Base-by-base conservation (phyloP, 2,113 vertebrate genomes). In the Stigmatopora nigra region DNA sequence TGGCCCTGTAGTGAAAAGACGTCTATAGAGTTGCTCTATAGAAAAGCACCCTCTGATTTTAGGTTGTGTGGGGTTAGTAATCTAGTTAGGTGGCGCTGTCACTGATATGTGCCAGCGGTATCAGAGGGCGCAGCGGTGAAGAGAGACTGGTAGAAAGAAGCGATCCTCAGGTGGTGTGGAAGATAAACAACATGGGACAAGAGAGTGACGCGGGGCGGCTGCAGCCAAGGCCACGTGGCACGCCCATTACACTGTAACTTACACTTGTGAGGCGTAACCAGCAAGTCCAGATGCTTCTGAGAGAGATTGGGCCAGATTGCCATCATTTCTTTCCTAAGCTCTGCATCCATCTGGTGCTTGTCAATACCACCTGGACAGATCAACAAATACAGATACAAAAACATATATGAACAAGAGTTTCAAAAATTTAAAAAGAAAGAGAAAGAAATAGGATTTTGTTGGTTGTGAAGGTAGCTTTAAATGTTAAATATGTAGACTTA, bases 261-360 rank as follows among this genome's bases (percentile, higher is more conserved):
- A 98, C 95, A 92, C 89, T 96, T 96, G 83, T 98, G 94, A 3
- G 95, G 95, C 3, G 95, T 96, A 59, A 98, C 95, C 77, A 98
- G 88, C 78, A 98, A 92, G 84, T 98, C 95, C 79, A 98, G 83
- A 5, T 91, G 93, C 84, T 98, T 98, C 84, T 97, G 95, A 19
- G 95, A 98, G 66, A 97, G 89, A 82, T 96, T 95, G 81, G 95
- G 93, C 95, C 95, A 98, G 82, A 98, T 98, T n/a, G 95, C 95
- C 90, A 94, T 94, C 95, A 98, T 98, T 86, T 98, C 95, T 74
- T 98, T 98, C 77, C 95, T 87, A 56, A 97, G 88, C 78, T 98
- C 94, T 0, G 92, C 91, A 0, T 98, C 95, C 94, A 96, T 97
- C 88, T 98, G 94, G 84, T 97, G 94, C 74, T 98, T 98, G 89